phyloP scores from a whole-genome alignment of 2,797 vertebrate species.

The Tapirus indicus region DNA sequence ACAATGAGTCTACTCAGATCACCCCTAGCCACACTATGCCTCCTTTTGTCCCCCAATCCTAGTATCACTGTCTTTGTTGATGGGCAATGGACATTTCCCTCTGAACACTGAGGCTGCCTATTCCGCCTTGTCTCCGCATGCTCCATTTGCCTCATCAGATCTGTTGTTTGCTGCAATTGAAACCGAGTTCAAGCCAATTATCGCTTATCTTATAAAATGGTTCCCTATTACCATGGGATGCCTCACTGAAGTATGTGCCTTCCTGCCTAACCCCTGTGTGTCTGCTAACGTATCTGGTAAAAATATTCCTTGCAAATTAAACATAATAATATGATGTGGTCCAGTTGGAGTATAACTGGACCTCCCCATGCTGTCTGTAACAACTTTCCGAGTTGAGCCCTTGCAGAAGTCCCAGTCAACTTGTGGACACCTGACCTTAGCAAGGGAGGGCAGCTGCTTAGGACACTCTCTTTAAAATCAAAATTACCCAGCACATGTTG shows the following conservation, averaged over 20 bases:
- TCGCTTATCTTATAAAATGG: not conserved
- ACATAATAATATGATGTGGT: not conserved
- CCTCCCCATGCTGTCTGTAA: not conserved
- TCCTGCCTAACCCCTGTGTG: not conserved
- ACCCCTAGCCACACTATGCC: not conserved
- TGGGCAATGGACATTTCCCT: not conserved
- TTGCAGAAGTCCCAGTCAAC: not conserved
- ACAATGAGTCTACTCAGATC: not conserved
- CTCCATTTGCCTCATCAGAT: not conserved
- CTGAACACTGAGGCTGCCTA: not conserved
- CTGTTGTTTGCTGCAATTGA: not conserved
- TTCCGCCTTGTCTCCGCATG: not conserved
- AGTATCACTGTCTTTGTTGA: not conserved
- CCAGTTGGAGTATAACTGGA: not conserved
- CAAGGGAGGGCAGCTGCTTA: not conserved
- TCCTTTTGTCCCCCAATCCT: not conserved
- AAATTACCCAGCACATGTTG: not conserved
- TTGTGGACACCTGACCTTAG: not conserved
- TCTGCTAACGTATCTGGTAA: not conserved
- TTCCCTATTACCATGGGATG: not conserved
- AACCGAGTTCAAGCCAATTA: not conserved
- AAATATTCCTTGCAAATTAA: slow-evolving; percentile 30
- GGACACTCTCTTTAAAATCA: not conserved
- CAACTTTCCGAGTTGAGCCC: not conserved
- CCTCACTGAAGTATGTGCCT: not conserved